Percentiles rank a stretch among this genome's conserved stretches.
These are phyloP conservation scores for Pyralis farinalis DNA, from an alignment of 2,888 invertebrate species.

Conservation along the genomic window DNA sequence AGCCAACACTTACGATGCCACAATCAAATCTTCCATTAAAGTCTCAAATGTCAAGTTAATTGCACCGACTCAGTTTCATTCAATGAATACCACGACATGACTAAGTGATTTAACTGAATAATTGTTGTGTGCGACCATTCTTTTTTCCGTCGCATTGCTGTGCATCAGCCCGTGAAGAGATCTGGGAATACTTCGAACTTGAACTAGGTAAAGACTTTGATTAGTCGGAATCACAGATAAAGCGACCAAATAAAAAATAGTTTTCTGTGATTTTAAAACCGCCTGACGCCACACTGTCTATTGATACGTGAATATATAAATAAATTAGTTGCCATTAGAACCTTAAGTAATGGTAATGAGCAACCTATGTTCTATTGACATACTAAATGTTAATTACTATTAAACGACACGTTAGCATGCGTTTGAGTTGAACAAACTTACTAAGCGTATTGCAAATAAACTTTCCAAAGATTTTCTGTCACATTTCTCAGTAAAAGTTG, in stretches of 20 bases:
- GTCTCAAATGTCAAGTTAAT: conserved; percentile 20
- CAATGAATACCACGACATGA: conserved; percentile 20
- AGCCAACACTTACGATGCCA: neutral
- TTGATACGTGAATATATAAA: neutral
- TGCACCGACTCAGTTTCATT: conserved; percentile 14
- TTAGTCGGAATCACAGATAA: too few relatives aligned
- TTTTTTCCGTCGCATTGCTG: conserved; percentile 26
- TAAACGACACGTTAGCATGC: conserved; percentile 32
- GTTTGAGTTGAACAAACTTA: conserved; percentile 23
- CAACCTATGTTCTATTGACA: conserved; percentile 46
- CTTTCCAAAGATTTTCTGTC: conserved; percentile 7
- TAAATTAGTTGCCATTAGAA: neutral
- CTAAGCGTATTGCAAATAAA: neutral
- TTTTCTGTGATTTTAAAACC: too few relatives aligned
- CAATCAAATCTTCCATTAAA: conserved; percentile 17
- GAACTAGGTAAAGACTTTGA: too few relatives aligned
- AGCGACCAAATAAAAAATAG: too few relatives aligned
- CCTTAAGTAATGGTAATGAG: neutral
- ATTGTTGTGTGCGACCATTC: conserved; percentile 21
- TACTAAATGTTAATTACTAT: conserved; percentile 51
- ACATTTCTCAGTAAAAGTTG: conserved; percentile 1
- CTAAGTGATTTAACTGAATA: conserved; percentile 27
- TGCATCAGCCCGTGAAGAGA: conserved; percentile 26
- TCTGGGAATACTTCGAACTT: conserved; percentile 19
- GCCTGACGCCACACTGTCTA: too few relatives aligned